Base-by-base conservation (phyloP, 1,140 invertebrate species). In the Archivesica marissinica region DNA sequence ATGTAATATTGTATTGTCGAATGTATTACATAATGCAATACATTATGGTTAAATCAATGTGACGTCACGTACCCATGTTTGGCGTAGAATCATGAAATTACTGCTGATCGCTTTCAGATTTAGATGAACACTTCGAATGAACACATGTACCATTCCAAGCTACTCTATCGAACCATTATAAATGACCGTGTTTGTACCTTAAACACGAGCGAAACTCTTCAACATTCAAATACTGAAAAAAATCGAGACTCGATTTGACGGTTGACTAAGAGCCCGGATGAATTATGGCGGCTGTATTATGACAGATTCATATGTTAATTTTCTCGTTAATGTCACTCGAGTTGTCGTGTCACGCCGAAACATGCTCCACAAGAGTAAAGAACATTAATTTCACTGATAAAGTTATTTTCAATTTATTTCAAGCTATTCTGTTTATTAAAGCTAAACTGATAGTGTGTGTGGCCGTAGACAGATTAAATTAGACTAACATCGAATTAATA, bases 291-390 rank as follows among this genome's bases (percentile, higher is more conserved):
- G 50, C 68, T n/a, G 33, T 28, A 72, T 39, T 74, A 54, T 83
- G 80, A 83, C 80, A 83, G 68, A 28, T 83, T 83, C 70, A 28
- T 83, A 74, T 83, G 80, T 83, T 72, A 83, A 83, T 83, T 39
- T 74, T 44, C 68, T 70, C 54, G 70, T 83, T 74, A 64, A 70
- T 41, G 80, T 83, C 80, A 83, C 68, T 41, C n/a, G 4, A 28
- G 28, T 39, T 83, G 68, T 74, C 68, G 80, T 83, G 80, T 83
- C 80, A 83, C 20, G 6, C 0, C 6, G 23, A 13, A 64, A 83
- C 66, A 83, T 39, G 64, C 70, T 54, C 76, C 38, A 54, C 47
- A 6, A 50, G 68, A 50, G 68, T 72, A 30, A 72, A 72, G 68
- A 44, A 72, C 68, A 72, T 72, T 47, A 72, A 72, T 72, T 72